Base-by-base conservation (phyloP, 2,113 vertebrate species). In the Urocitellus parryii region DNA sequence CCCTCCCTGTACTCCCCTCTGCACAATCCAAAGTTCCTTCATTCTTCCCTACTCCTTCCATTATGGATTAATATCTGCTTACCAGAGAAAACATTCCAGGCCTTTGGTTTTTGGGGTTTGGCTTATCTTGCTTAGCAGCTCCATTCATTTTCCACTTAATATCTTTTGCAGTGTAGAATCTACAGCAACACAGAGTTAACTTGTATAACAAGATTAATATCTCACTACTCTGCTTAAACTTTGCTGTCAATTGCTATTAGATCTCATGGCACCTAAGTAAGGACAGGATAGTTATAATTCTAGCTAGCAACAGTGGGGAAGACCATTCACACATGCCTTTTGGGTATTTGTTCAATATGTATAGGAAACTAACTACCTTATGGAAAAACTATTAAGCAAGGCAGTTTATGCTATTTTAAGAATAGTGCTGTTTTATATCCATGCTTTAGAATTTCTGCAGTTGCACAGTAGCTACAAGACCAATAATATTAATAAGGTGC, bases 161-260 rank as follows among this genome's bases (percentile, higher is more conserved):
- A 58, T 51, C 32, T 48, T 90, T 94, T 65, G 37, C n/a, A 63
- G 13, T 56, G 61, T 48, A 89, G 16, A 86, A 37, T 80, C n/a
- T 91, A 37, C 37, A 94, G 25, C 25, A 67, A 45, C 27, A 65
- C 48, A 58, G 39, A 90, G 11, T 67, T 83, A 17, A 74, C 45
- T 85, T 91, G n/a, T 51, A 78, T 79, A 92, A 56, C n/a, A 53
- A 94, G 95, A 37, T n/a, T 83, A 73, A 91, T 92, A 90, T 84
- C 39, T 95, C 42, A 77, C 27, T 91, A n/a, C 25, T 39, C 58
- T 67, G 34, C 48, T 93, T 83, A 79, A 96, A 88, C 22, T 70
- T 58, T 85, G 34, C 81, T 88, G 4, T 84, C 58, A 96, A 6
- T 67, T 91, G 20, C 37, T 45, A 78, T 51, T 85, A 42, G 32